Evolutionary conservation across 2,888 invertebrate species (phyloP), one percentile per base, ranked within the genome.

Genomic region (Cremastinae sp.): DNA sequence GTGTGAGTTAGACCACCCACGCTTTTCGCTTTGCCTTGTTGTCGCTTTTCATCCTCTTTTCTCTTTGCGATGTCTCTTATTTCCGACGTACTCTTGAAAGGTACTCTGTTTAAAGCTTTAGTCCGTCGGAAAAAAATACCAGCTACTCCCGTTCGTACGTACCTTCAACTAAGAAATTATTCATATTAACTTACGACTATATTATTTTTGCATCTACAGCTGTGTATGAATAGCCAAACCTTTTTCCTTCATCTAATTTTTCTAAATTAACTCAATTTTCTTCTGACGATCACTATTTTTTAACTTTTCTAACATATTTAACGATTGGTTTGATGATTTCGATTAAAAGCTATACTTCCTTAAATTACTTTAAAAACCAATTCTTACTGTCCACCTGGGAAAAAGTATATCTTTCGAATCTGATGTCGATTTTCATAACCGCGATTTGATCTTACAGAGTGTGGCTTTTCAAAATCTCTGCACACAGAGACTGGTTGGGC

Each of bases 151-250:
- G 2, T 36, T 18, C 10, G 9, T 14, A 34, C 45, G 12, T 2
- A 9, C 9, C 14, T 41, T 69, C 45, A 61, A 28, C 83, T 79
- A 81, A 78, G 80, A 83, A 87, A 88, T 88, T 88, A 88, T 88
- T 87, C 86, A 87, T 86, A 85, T 84, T 81, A 81, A 74, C 72
- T 75, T 51, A 54, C 54, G 22, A n/a, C n/a, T n/a, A n/a, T n/a
- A n/a, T 69, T 62, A 47, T 18, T 41, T 64, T 34, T 18, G 36
- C 66, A 62, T 4, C 14, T 45, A 8, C 5, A 28, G 10, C 22
- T 22, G 16, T 1, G 22, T n/a, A n/a, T 1, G 28, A 36, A 16
- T 36, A 12, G 43, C 53, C 12, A 28, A 36, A 45, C 22, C 14
- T 47, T 22, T 28, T 28, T 28, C 28, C 28, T 2, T 28, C 5